Evolutionary conservation across 2,797 vertebrate genomes (phyloP), one percentile per base, ranked within the genome.

Genomic region (Sebastolobus alascanus): DNA sequence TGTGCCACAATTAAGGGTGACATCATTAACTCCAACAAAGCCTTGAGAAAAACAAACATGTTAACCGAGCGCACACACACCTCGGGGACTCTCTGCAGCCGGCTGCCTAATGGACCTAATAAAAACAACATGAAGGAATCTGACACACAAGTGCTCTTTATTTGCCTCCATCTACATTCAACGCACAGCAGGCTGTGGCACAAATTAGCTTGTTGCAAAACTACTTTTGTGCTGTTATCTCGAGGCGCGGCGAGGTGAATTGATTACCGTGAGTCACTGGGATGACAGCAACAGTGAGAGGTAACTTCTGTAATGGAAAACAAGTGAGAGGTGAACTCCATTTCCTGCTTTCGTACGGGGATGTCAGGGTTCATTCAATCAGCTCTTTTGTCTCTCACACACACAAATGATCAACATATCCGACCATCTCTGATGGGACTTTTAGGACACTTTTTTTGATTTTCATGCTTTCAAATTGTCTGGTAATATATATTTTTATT

Each of bases 1-100:
- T 59, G 72, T 55, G 60, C 29, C 58, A 52, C 86, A 91, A 87
- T 92, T 92, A 92, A 76, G 59, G 52, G 33, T 91, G 90, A 91
- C 85, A 89, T 92, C 91, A 93, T 93, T 92, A 93, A 71, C 72
- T 65, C 77, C 84, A 90, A 92, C 90, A 90, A 79, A 85, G 90
- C 87, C 89, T 78, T 80, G 88, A 88, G 92, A 90, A 94, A 94
- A 93, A 91, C 92, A 94, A 94, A 93, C 92, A 94, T 20, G 40
- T 82, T 87, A 90, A 86, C 33, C 3, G 40, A 79, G 83, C 75
- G 8, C 59, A 9, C 70, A 43, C 40, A 68, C 84, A 84, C 90
- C 91, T 88, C 52, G 0, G 88, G 87, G 89, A 91, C n/a, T n/a
- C 76, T 38, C 56, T 68, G 7, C 55, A 84, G 59, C 65, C 68